A percentile compares a stretch with the other conserved stretches of the same genome.
phyloP scores from a whole-genome alignment of 2,888 invertebrate genomes.

The Eupithecia tripunctaria region DNA sequence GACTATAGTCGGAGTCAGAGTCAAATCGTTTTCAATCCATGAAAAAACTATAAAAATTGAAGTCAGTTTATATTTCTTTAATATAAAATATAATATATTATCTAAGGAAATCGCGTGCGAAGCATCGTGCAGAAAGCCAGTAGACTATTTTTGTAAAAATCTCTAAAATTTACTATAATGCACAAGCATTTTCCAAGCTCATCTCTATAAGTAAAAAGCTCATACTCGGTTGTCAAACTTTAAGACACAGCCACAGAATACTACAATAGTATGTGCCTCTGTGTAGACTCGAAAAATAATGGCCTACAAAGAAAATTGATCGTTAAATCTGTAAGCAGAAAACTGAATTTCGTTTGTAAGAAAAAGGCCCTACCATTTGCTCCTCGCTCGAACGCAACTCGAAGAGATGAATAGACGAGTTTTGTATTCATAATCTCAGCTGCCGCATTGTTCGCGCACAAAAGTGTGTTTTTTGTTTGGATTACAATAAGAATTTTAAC shows the following conservation, averaged over 20 bases:
- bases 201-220: background rate
- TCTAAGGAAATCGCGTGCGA: too few species aligned
- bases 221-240: background rate
- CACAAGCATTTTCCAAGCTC: background rate
- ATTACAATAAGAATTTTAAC: conserved; percentile 49
- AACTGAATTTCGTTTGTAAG: conserved; percentile 8
- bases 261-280: background rate
- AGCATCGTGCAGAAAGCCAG: too few species aligned
- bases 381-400: conserved; percentile 21
- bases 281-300: background rate
- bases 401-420: conserved; percentile 20
- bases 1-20: too few species aligned
- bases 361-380: conserved; percentile 27
- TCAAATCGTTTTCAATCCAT: too few species aligned
- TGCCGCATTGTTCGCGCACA: conserved; percentile 39
- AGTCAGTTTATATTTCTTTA: too few species aligned
- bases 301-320: conserved; percentile 4
- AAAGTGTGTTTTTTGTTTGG: conserved; percentile 43
- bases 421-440: conserved; percentile 31
- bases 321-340: background rate
- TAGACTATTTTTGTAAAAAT: background rate
- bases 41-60: too few species aligned
- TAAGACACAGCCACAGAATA: background rate
- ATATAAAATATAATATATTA: too few species aligned
- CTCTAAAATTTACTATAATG: background rate